A percentile compares a stretch with the other conserved stretches of the same genome.
Conservation (phyloP, 2,797 vertebrate species). For the Threskiornis aethiopicus region DNA sequence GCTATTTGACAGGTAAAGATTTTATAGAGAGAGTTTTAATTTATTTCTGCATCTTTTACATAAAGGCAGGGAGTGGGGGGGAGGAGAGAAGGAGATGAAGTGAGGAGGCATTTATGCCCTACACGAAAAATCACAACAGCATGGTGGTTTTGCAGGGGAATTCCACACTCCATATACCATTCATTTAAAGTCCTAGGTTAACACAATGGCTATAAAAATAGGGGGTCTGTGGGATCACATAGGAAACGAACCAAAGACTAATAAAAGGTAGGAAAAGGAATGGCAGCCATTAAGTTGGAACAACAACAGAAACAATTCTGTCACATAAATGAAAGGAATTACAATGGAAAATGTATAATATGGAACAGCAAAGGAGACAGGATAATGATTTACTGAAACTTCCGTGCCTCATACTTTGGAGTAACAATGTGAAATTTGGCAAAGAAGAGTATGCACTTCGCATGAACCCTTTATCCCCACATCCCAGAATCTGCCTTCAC, state of each 20-base stretch:
- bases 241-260: not conserved
- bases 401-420: not conserved
- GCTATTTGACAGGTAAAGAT: conserved; percentile 39
- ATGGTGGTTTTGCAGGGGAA: not conserved
- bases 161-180: not conserved
- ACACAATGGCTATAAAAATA: not conserved
- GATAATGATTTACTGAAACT: not conserved
- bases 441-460: not conserved
- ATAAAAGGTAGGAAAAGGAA: not conserved
- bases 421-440: not conserved
- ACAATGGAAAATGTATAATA: not conserved
- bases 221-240: not conserved
- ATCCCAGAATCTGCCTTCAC: not conserved
- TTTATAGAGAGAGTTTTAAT: conserved; percentile 13
- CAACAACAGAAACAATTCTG: not conserved
- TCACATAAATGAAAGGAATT: not conserved
- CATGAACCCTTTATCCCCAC: not conserved
- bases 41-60: conserved; percentile 20
- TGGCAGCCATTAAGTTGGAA: not conserved
- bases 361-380: not conserved
- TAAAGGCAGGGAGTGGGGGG: not conserved
- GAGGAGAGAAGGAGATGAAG: not conserved
- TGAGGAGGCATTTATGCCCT: not conserved
- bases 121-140: not conserved
- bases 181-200: not conserved